Percentiles rank a stretch among this genome's conserved stretches.
These are phyloP conservation scores for Meteorus colon DNA, from an alignment of 2,888 invertebrate genomes.

Conservation along the genomic window DNA sequence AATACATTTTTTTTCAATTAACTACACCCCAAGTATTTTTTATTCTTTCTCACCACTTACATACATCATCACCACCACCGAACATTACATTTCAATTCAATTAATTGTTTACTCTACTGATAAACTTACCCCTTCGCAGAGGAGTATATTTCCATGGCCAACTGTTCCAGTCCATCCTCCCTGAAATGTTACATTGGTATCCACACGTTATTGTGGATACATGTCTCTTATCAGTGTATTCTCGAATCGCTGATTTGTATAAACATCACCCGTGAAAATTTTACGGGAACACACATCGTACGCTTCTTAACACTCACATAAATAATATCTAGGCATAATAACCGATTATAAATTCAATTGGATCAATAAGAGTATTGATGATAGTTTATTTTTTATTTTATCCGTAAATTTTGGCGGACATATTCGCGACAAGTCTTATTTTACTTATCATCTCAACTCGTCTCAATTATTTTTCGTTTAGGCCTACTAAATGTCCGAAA, in stretches of 20 bases:
- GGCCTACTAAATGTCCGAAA: slow-evolving; percentile 49
- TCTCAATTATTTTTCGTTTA: slow-evolving; percentile 40
- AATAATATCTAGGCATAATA: slow-evolving; percentile 15
- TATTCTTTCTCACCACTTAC: not conserved
- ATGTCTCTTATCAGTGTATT: not conserved
- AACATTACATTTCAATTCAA: not conserved
- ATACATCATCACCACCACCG: not conserved
- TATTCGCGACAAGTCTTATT: slow-evolving; percentile 1
- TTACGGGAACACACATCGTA: slow-evolving; percentile 20
- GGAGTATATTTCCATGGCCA: slow-evolving; percentile 16
- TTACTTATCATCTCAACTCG: slow-evolving; percentile 9
- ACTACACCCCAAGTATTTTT: not conserved
- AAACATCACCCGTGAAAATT: slow-evolving; percentile 38
- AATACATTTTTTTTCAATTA: slow-evolving; percentile 21
- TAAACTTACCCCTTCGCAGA: slow-evolving; percentile 41
- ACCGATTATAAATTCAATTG: slow-evolving; percentile 19
- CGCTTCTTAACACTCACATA: slow-evolving; percentile 12
- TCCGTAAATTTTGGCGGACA: not conserved
- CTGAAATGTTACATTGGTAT: not conserved
- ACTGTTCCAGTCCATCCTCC: not conserved
- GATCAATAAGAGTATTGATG: not conserved
- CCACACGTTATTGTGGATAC: not conserved
- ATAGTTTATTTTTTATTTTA: slow-evolving; percentile 8
- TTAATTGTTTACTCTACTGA: slow-evolving; percentile 40
- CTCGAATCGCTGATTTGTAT: slow-evolving; percentile 9